phyloP scores from a whole-genome alignment of 2,888 invertebrate genomes.

The Pachycephus smyrnensis region DNA sequence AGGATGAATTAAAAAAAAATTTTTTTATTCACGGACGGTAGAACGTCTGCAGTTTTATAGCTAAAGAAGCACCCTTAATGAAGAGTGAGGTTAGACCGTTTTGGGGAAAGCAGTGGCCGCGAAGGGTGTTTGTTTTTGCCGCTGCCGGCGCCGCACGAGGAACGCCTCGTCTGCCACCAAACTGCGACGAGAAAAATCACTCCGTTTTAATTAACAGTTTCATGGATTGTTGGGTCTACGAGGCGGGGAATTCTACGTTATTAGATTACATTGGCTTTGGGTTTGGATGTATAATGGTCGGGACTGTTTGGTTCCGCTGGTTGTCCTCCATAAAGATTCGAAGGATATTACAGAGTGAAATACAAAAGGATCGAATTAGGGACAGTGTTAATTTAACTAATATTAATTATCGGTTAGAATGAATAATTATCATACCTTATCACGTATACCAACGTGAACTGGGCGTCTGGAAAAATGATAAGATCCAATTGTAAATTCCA shows the following conservation, averaged over 20 bases:
- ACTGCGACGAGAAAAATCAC: conserved; percentile 22
- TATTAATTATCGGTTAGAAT: background rate
- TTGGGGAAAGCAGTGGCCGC: conserved; percentile 2
- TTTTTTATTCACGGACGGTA: background rate
- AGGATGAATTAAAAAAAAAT: background rate
- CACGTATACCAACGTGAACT: background rate
- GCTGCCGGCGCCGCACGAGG: conserved; percentile 4
- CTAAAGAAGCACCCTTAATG: background rate
- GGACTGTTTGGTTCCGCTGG: background rate
- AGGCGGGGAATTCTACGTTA: conserved; percentile 7
- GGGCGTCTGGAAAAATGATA: background rate
- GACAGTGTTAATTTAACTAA: background rate
- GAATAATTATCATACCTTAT: background rate
- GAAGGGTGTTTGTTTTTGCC: conserved; percentile 9
- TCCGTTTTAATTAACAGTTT: conserved; percentile 19
- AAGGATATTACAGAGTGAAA: background rate
- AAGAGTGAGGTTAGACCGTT: background rate
- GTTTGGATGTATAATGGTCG: background rate
- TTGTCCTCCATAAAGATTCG: background rate
- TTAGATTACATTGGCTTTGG: background rate
- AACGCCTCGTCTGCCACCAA: conserved; percentile 19
- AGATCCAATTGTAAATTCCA: background rate
- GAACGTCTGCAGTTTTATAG: background rate
- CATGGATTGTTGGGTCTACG: conserved; percentile 7
- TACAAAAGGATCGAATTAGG: background rate